phyloP scores from a whole-genome alignment of 2,113 vertebrate species.

The Mus pahari region DNA sequence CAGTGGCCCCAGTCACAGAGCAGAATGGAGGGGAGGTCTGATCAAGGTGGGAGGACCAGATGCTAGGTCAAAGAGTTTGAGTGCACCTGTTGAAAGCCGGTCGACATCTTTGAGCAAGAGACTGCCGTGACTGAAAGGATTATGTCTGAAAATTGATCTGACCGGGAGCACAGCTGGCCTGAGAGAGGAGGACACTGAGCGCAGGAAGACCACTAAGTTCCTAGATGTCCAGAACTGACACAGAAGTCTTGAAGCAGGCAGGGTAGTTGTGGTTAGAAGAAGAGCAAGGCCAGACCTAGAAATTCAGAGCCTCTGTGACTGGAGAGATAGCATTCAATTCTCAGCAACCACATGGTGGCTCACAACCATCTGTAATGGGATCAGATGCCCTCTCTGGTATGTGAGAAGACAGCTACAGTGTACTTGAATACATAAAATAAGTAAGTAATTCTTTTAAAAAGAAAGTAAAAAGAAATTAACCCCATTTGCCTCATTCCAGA shows the following conservation, averaged over 20 bases:
- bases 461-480: not conserved
- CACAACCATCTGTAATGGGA: too few species aligned
- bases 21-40: not conserved
- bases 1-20: not conserved
- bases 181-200: not conserved
- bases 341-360: too few species aligned
- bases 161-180: not conserved
- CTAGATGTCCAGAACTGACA: not conserved
- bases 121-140: not conserved
- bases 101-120: not conserved
- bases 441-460: too few species aligned
- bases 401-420: too few species aligned
- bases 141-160: not conserved
- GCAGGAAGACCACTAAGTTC: not conserved
- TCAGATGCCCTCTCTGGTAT: too few species aligned
- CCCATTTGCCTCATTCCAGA: not conserved
- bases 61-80: not conserved
- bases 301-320: not conserved
- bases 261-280: not conserved
- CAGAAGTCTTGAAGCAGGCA: not conserved
- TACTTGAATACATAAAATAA: too few species aligned
- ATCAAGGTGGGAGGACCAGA: not conserved
- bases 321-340: too few species aligned
- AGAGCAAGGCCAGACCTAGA: not conserved
- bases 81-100: not conserved